Base-by-base conservation (phyloP, 2,797 vertebrate genomes). In the Sylvia borin region DNA sequence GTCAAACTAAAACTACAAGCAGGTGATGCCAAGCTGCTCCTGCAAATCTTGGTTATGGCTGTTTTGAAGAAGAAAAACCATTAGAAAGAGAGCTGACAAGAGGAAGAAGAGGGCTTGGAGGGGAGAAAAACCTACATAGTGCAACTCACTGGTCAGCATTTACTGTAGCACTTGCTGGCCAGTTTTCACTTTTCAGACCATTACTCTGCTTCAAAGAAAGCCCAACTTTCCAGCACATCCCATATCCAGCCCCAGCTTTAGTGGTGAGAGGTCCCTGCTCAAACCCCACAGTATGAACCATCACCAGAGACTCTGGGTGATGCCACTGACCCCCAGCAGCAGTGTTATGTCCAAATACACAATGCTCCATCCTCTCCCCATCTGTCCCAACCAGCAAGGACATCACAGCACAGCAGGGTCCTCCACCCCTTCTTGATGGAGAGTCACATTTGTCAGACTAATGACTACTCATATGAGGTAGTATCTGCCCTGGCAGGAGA, bases 1-100 rank as follows among this genome's bases (percentile, higher is more conserved):
- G 83, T 81, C 83, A 95, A 88, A 54, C 60, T 88, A 25, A 71
- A 93, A 85, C 74, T 61, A 73, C 42, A 85, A 87, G 53, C 53
- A 83, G 78, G 62, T 72, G 55, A 88, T 48, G 47, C 91, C 86
- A 82, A 86, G 81, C 62, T 67, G 67, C n/a, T 85, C 89, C 74
- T 48, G 74, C n/a, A 89, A 78, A 89, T 85, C 77, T 74, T 72
- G 54, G 53, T 76, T 77, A 86, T 29, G 51, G 65, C 57, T 94
- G 48, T 36, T 91, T 66, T 74, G 65, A 77, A 90, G 90, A 76
- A 51, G 40, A 79, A 78, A 93, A 94, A 18, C 3, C n/a, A 51
- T 78, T 76, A 82, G 50, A 60, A 82, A 68, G 55, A 86, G 4
- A 84, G 43, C 51, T 78, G 68, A 51, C 26, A 57, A 55, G 54